A percentile compares a stretch with the other conserved stretches of the same genome.
Conservation (phyloP, 2,113 vertebrate genomes). For the Campylorhamphus procurvoides region DNA sequence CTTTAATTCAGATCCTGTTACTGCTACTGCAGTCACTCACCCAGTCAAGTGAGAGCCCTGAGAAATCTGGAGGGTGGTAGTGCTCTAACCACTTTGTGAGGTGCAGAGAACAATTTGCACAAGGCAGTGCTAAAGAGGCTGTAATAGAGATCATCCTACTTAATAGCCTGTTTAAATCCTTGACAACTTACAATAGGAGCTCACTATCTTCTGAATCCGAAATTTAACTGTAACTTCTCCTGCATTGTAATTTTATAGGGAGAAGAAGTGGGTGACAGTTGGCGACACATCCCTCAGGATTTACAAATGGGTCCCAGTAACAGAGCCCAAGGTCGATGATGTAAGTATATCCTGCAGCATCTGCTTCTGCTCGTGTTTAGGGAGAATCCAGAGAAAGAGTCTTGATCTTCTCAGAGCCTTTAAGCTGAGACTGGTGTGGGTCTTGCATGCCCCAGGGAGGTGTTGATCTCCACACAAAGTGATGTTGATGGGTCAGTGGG, state of each 20-base stretch:
- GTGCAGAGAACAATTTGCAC: conserved; percentile 43
- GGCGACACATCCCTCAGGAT: conserved; percentile 96
- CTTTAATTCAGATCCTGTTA: conserved; percentile 14
- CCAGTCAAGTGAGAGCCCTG: conserved; percentile 27
- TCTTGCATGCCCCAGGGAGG: not conserved
- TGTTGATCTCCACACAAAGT: not conserved
- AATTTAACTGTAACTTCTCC: conserved; percentile 45
- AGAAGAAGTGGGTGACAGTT: conserved; percentile 99
- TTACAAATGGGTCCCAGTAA: conserved; percentile 99
- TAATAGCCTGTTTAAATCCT: conserved; percentile 55
- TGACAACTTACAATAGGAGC: conserved; percentile 43
- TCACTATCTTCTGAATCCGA: not conserved
- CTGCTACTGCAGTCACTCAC: conserved; percentile 52
- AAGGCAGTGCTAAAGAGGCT: conserved; percentile 18
- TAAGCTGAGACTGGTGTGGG: not conserved
- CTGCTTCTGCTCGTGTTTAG: not conserved
- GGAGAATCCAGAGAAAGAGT: not conserved
- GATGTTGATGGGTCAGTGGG: not conserved
- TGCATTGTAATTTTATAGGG: conserved; percentile 79
- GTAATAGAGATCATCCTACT: conserved; percentile 52
- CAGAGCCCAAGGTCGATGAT: conserved; percentile 94
- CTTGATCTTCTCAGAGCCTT: not conserved
- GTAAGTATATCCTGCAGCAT: conserved; percentile 80
- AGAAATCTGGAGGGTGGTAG: conserved; percentile 43
- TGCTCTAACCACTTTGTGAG: conserved; percentile 34